Conservation (phyloP, 2,113 vertebrate genomes). For the Menidia beryllina region DNA sequence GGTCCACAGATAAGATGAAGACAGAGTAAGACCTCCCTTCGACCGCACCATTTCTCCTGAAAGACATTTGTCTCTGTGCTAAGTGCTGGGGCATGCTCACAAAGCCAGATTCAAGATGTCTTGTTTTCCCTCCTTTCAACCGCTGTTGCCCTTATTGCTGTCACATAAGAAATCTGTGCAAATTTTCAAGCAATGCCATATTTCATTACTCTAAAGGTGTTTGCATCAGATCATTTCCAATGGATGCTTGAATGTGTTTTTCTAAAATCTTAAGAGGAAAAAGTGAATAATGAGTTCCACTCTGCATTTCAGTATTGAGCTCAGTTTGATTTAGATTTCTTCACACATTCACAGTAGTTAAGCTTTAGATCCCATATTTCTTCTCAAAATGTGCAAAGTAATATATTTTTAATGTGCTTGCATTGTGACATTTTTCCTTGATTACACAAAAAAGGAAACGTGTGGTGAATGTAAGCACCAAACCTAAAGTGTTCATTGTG, state of each 20-base stretch:
- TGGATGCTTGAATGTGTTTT: conserved; percentile 73
- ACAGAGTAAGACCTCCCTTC: conserved; percentile 54
- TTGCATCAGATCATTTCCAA: conserved; percentile 71
- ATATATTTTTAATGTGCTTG: conserved; percentile 5
- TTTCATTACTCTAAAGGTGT: conserved; percentile 74
- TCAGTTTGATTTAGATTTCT: conserved; percentile 15
- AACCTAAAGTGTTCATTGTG: conserved; percentile 21
- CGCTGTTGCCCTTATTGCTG: conserved; percentile 54
- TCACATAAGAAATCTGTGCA: conserved; percentile 66
- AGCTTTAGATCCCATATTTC: conserved; percentile 14
- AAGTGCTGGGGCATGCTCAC: conserved; percentile 52
- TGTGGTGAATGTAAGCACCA: conserved; percentile 7
- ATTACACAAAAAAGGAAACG: conserved; percentile 24
- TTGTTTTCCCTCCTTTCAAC: conserved; percentile 46
- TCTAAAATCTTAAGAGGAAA: conserved; percentile 44
- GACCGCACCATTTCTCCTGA: conserved; percentile 52
- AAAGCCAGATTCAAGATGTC: conserved; percentile 52
- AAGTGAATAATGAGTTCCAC: conserved; percentile 22
- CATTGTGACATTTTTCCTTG: conserved; percentile 2
- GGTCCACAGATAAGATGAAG: conserved; percentile 65
- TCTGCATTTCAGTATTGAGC: conserved; percentile 4
- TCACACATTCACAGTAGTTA: background rate
- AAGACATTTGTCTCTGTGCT: conserved; percentile 51
- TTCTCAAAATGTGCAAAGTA: conserved; percentile 6
- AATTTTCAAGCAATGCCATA: conserved; percentile 56